phyloP scores from a whole-genome alignment of 2,888 invertebrate species.

The Pogonocherus hispidulus region DNA sequence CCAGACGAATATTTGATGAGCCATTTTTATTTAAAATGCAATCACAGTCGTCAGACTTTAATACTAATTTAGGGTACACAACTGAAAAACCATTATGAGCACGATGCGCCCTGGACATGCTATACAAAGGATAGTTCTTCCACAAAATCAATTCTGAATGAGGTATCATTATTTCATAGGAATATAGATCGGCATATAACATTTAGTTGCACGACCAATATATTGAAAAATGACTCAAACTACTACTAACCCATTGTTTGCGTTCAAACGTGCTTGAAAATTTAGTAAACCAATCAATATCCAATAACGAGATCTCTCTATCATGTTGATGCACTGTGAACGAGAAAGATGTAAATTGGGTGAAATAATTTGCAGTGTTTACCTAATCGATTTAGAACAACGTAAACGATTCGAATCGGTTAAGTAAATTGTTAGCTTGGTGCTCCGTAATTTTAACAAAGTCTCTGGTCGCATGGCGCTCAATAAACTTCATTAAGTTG shows the following conservation, averaged over 20 bases:
- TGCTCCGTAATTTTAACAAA: slow-evolving; percentile 42
- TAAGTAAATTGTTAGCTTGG: slow-evolving; percentile 42
- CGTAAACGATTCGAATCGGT: slow-evolving; percentile 38
- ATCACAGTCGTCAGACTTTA: too few species aligned
- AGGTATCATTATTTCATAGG: too few species aligned
- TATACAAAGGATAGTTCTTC: too few species aligned
- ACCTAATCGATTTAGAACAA: slow-evolving; percentile 40
- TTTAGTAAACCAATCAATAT: slow-evolving; percentile 21
- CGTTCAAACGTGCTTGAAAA: slow-evolving; percentile 8
- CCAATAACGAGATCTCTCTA: slow-evolving; percentile 11
- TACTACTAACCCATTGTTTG: not conserved
- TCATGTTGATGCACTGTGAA: slow-evolving; percentile 11
- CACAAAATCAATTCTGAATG: too few species aligned
- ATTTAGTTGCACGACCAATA: not conserved
- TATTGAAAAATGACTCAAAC: not conserved
- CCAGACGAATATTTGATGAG: too few species aligned
- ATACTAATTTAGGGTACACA: too few species aligned
- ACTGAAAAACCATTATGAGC: too few species aligned
- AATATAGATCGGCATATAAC: too few species aligned
- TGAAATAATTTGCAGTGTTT: slow-evolving; percentile 39
- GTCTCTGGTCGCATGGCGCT: slow-evolving; percentile 43
- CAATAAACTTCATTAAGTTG: slow-evolving; percentile 47
- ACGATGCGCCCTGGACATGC: too few species aligned
- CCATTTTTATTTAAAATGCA: too few species aligned
- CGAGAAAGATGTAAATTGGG: slow-evolving; percentile 28